These are phyloP conservation scores for Platichthys stellatus DNA, from an alignment of 2,113 vertebrate genomes.

Conservation along the genomic window DNA sequence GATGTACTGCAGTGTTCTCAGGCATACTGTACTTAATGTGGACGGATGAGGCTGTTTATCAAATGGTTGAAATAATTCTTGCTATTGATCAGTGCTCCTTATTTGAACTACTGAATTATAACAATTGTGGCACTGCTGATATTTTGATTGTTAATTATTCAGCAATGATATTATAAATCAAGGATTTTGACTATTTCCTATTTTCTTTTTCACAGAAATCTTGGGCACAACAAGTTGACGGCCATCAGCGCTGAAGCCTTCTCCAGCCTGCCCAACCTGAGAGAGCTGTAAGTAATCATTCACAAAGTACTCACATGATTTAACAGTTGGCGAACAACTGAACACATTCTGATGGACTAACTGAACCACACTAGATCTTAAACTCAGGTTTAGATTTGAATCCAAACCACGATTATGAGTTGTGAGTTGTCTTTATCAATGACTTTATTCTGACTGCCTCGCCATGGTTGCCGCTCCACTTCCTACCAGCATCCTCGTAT, in stretches of 20 bases:
- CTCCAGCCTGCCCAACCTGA: slow-evolving; percentile 85
- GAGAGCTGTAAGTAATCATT: slow-evolving; percentile 91
- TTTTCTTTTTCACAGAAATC: slow-evolving; percentile 86
- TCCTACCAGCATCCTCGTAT: slow-evolving; percentile 50
- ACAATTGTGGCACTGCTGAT: background rate
- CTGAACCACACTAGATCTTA: too few relatives aligned
- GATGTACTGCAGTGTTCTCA: slow-evolving; percentile 64
- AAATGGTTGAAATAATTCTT: slow-evolving; percentile 30
- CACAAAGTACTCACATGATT: background rate
- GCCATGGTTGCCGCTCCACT: slow-evolving; percentile 17
- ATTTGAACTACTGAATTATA: slow-evolving; percentile 25
- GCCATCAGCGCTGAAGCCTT: slow-evolving; percentile 87
- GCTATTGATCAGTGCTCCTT: slow-evolving; percentile 41
- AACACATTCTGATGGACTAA: background rate
- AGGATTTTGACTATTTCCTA: background rate
- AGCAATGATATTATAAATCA: background rate
- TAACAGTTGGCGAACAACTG: background rate
- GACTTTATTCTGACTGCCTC: slow-evolving; percentile 14
- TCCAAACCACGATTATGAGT: background rate
- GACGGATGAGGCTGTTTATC: slow-evolving; percentile 54
- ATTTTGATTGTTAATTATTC: background rate
- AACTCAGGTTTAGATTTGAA: background rate
- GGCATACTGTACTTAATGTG: slow-evolving; percentile 37
- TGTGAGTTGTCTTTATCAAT: slow-evolving; percentile 13
- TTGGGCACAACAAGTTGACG: slow-evolving; percentile 92